Conservation (phyloP, 2,888 invertebrate species). For the Drosophila lutescens region DNA sequence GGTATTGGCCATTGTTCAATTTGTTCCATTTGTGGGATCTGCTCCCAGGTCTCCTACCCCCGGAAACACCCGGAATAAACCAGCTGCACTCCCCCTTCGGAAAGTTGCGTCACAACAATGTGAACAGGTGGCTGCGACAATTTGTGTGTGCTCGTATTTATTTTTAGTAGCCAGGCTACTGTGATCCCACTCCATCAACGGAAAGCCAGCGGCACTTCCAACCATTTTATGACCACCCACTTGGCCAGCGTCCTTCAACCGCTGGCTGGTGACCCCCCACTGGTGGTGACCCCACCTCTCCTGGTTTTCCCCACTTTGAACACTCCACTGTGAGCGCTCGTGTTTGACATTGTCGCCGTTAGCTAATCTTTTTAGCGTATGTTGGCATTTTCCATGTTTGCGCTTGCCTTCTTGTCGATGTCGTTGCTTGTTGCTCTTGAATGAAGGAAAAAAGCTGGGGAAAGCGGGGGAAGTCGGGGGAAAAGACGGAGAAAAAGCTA, state of each 20-base stretch:
- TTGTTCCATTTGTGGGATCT: conserved; percentile 29
- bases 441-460: conserved; percentile 33
- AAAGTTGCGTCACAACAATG: conserved; percentile 77
- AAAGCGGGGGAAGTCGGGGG: conserved; percentile 14
- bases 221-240: conserved; percentile 71
- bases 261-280: conserved; percentile 32
- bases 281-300: conserved; percentile 26
- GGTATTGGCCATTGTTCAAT: conserved; percentile 24
- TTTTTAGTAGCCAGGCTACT: conserved; percentile 70
- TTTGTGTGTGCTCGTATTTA: conserved; percentile 78
- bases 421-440: conserved; percentile 74
- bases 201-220: conserved; percentile 35
- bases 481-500: conserved; percentile 30
- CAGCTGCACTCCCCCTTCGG: conserved; percentile 2
- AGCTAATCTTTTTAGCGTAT: conserved; percentile 81
- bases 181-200: conserved; percentile 24
- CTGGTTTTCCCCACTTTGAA: not conserved
- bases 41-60: not conserved
- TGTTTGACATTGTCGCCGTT: conserved; percentile 81
- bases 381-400: conserved; percentile 80
- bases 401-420: conserved; percentile 67
- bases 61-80: not conserved
- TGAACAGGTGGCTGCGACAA: conserved; percentile 79
- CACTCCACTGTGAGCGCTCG: conserved; percentile 56
- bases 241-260: conserved; percentile 42